Percentiles rank a stretch among this genome's conserved stretches.
Conservation (phyloP, 2,113 vertebrate species). For the Phasianus colchicus region DNA sequence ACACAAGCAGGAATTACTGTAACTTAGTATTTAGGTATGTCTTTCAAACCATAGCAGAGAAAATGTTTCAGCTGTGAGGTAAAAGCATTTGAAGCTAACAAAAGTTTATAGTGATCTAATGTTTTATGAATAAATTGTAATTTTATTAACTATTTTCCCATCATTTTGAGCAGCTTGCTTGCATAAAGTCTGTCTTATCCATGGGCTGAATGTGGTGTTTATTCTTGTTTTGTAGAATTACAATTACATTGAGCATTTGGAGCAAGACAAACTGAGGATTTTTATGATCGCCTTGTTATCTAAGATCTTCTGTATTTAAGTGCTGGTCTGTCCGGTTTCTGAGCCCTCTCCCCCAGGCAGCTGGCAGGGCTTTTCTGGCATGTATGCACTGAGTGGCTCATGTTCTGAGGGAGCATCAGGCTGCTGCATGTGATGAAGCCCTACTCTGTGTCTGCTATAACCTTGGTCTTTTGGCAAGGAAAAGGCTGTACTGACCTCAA, state of each 20-base stretch:
- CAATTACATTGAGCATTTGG: not conserved
- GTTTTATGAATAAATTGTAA: not conserved
- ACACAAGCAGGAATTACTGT: slow-evolving; percentile 28
- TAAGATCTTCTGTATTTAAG: not conserved
- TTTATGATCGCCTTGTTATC: not conserved
- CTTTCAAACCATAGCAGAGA: slow-evolving; percentile 16
- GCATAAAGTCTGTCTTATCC: not conserved
- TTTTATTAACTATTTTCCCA: not conserved
- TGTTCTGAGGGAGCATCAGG: not conserved
- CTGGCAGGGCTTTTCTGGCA: not conserved
- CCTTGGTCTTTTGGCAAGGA: not conserved
- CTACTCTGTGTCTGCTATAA: not conserved
- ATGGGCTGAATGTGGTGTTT: not conserved
- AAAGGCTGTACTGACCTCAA: not conserved
- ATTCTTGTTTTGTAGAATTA: not conserved
- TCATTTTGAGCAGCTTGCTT: not conserved
- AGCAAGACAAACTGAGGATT: not conserved
- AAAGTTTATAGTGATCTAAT: not conserved
- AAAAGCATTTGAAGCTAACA: slow-evolving; percentile 5
- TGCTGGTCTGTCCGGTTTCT: not conserved
- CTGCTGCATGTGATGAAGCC: not conserved
- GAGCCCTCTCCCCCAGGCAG: not conserved
- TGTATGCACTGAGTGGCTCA: not conserved
- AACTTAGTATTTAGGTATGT: slow-evolving; percentile 14
- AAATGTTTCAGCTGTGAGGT: not conserved